Base-by-base conservation (phyloP, 2,888 invertebrate species). In the Mactromeris polynyma region DNA sequence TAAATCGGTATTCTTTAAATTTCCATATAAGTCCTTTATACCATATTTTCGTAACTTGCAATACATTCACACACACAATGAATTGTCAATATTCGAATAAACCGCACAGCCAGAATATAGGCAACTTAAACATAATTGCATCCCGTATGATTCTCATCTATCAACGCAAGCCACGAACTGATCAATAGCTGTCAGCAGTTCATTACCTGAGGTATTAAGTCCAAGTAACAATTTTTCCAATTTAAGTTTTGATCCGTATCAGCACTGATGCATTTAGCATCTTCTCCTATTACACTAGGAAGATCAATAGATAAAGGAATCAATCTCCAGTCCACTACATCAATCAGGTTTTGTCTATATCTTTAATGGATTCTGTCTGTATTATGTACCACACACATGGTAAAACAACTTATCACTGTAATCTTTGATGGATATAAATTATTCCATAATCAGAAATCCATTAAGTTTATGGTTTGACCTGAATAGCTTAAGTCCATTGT, bases 361-460 rank as follows among this genome's bases (percentile, higher is more conserved):
- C 6, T 14, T 31, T 36, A 73, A 36, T 36, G 19, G 73, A 73
- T 33, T 36, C 14, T 36, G 36, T 17, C 73, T 17, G 73, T 19
- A 19, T 17, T 26, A 17, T 11, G 4, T 33, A 33, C 73, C 73
- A 31, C 73, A 73, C 73, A 73, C 73, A 73, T 36, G 33, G 73
- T 73, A 33, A 17, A 14, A 26, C 73, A 73, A 33, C 73, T 73
- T 73, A 73, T 73, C 73, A 73, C 36, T 33, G 4, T 33, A 31
- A 73, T 73, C 73, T 73, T 19, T 4, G 73, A 33, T 73, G 33
- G 17, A 73, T 73, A 73, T 73, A 33, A 73, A 73, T 73, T 73
- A 73, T 33, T 73, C 26, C 73, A 33, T 33, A 73, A 73, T 19
- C 73, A 33, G 17, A 31, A 17, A 73, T n/a, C 58, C 26, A 64